phyloP scores from a whole-genome alignment of 2,797 vertebrate species.

The Rhinatrema bivittatum region DNA sequence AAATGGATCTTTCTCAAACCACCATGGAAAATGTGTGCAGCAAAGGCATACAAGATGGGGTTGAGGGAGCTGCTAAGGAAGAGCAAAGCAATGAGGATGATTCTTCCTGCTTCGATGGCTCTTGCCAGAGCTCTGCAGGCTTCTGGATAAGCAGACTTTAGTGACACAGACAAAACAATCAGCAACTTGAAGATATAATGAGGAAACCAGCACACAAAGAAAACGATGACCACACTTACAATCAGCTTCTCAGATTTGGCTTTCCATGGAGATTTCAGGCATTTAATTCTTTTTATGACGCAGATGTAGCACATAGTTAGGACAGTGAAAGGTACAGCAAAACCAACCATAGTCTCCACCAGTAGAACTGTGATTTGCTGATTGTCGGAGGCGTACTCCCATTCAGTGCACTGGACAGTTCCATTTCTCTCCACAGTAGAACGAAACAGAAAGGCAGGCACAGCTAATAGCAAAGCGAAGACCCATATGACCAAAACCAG shows the following conservation, averaged over 20 bases:
- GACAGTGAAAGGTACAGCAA: conserved; percentile 50
- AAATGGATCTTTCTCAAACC: conserved; percentile 48
- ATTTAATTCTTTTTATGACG: conserved; percentile 56
- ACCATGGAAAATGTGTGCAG: conserved; percentile 47
- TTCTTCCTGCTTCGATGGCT: neutral
- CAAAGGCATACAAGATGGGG: conserved; percentile 50
- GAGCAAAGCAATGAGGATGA: conserved; percentile 56
- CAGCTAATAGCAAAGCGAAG: conserved; percentile 50
- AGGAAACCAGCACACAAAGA: neutral
- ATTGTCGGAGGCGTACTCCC: conserved; percentile 26
- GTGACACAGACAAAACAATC: conserved; percentile 39
- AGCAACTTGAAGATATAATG: conserved; percentile 53
- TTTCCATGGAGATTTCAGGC: conserved; percentile 65
- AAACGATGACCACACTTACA: neutral
- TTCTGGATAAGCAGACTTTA: neutral
- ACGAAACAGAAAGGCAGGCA: conserved; percentile 56
- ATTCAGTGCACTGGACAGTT: conserved; percentile 45
- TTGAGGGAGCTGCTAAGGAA: conserved; percentile 62
- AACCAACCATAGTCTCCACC: conserved; percentile 62
- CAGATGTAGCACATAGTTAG: conserved; percentile 61
- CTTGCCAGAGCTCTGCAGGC: conserved; percentile 6
- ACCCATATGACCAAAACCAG: conserved; percentile 50
- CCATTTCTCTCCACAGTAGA: conserved; percentile 1
- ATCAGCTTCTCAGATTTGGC: conserved; percentile 51
- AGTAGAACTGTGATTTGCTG: conserved; percentile 52